Evolutionary conservation across 2,888 invertebrate species (phyloP).

Genomic region (Blera fallax): DNA sequence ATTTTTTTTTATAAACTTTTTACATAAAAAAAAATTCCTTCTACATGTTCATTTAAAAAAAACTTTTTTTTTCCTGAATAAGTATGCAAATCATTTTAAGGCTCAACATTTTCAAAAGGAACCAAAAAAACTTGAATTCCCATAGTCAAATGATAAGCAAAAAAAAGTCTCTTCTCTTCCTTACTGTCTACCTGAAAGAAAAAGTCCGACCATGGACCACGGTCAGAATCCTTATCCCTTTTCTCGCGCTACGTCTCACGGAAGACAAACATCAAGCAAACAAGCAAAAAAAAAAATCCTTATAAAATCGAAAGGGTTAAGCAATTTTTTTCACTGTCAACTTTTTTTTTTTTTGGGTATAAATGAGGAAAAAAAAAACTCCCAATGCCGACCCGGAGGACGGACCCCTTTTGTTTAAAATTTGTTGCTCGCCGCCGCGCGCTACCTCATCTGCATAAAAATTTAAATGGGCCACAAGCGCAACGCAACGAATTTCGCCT

Average conservation of each 20-base stretch:
- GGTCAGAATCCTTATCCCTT: slow-evolving; percentile 67
- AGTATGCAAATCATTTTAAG: slow-evolving; percentile 62
- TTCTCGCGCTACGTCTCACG: slow-evolving; percentile 53
- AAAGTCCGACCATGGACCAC: slow-evolving; percentile 67
- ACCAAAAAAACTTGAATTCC: slow-evolving; percentile 52
- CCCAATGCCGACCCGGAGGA: slow-evolving; percentile 54
- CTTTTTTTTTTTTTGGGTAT: slow-evolving; percentile 59
- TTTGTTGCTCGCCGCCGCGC: slow-evolving; percentile 44
- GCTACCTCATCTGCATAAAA: slow-evolving; percentile 69
- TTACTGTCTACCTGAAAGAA: slow-evolving; percentile 60
- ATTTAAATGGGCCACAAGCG: slow-evolving; percentile 60
- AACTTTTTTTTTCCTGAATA: background rate
- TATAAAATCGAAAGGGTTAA: slow-evolving; percentile 69
- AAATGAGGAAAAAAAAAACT: slow-evolving; percentile 50
- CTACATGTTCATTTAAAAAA: slow-evolving; percentile 12
- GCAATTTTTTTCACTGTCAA: slow-evolving; percentile 53
- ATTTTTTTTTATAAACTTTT: slow-evolving; percentile 10
- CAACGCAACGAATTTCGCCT: slow-evolving; percentile 65
- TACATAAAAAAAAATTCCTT: background rate
- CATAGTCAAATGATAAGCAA: slow-evolving; percentile 33
- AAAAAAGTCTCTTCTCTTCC: slow-evolving; percentile 25
- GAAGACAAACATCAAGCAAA: slow-evolving; percentile 50
- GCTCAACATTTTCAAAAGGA: slow-evolving; percentile 12
- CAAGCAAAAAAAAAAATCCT: slow-evolving; percentile 42
- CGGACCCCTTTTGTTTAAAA: slow-evolving; percentile 71